Conservation (phyloP, 2,113 vertebrate species). For the Pipa parva region DNA sequence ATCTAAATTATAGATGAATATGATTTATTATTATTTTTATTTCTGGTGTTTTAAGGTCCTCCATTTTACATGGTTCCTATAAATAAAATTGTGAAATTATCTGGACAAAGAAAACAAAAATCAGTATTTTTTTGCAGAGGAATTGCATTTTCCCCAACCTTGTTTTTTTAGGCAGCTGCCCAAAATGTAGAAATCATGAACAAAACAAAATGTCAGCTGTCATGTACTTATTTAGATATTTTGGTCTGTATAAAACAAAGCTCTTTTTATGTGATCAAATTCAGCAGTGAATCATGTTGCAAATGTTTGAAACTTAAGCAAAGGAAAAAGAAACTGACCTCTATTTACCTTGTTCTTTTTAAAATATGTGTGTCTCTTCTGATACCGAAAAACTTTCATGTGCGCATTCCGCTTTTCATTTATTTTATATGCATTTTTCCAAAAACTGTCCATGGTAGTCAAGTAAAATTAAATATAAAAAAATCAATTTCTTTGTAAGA, state of each 20-base stretch:
- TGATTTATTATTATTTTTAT: not conserved
- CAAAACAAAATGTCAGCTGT: constrained; percentile 34
- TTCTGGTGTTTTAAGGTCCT: not conserved
- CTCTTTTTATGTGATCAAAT: constrained; percentile 35
- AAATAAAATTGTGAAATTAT: constrained; percentile 8
- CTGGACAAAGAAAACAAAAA: constrained; percentile 1
- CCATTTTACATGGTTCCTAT: not conserved
- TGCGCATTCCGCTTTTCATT: too few relatives aligned
- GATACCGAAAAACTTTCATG: too few relatives aligned
- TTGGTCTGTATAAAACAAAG: constrained; percentile 30
- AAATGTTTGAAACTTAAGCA: constrained; percentile 7
- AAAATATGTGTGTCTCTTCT: constrained; percentile 7
- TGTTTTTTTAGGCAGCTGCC: constrained; percentile 36
- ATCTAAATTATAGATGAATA: not conserved
- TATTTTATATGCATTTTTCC: too few relatives aligned
- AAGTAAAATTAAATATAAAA: too few relatives aligned
- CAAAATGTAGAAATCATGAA: constrained; percentile 16
- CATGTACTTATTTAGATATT: constrained; percentile 37
- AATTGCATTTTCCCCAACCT: constrained; percentile 20
- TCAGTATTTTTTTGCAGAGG: constrained; percentile 22
- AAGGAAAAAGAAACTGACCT: constrained; percentile 3
- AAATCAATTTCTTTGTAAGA: too few relatives aligned
- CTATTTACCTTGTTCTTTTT: constrained; percentile 17
- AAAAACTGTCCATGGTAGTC: too few relatives aligned
- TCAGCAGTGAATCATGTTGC: constrained; percentile 32